These are phyloP conservation scores for Aethina tumida DNA, from an alignment of 1,140 invertebrate species.

Conservation along the genomic window DNA sequence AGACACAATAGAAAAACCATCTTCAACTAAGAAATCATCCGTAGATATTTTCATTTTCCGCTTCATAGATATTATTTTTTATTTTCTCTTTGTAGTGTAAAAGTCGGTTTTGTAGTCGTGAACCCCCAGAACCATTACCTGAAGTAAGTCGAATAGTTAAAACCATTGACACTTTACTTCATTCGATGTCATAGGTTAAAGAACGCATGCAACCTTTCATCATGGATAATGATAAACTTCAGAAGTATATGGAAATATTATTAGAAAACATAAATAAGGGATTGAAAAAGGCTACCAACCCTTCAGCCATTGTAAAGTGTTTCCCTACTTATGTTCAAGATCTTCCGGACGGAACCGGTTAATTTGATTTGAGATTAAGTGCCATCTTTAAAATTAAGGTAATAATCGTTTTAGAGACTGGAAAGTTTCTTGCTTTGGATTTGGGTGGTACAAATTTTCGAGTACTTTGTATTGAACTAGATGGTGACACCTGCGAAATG, in stretches of 20 bases:
- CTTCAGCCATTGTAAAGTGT: constrained; percentile 73
- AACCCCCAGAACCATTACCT: too few relatives aligned
- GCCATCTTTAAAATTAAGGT: too few relatives aligned
- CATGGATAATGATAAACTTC: constrained; percentile 69
- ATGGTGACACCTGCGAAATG: constrained; percentile 76
- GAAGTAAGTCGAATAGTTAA: too few relatives aligned
- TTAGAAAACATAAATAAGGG: constrained; percentile 71
- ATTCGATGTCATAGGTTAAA: constrained; percentile 73
- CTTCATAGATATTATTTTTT: too few relatives aligned
- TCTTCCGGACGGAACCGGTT: constrained; percentile 90
- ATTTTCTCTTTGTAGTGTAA: too few relatives aligned
- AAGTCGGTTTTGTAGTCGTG: too few relatives aligned
- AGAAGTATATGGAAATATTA: constrained; percentile 66
- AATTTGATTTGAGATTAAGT: too few relatives aligned
- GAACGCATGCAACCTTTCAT: constrained; percentile 76
- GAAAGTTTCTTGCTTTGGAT: constrained; percentile 94
- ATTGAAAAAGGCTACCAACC: constrained; percentile 68
- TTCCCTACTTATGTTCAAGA: constrained; percentile 84
- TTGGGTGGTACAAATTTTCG: constrained; percentile 99
- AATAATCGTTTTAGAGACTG: too few relatives aligned
- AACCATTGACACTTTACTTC: too few relatives aligned
- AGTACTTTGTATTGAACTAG: constrained; percentile 82
- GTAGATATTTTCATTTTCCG: too few relatives aligned
- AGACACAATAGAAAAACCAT: too few relatives aligned
- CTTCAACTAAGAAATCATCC: too few relatives aligned